A percentile compares a stretch with the other conserved stretches of the same genome.
phyloP scores from a whole-genome alignment of 2,113 vertebrate genomes.

The Oophaga pumilio region DNA sequence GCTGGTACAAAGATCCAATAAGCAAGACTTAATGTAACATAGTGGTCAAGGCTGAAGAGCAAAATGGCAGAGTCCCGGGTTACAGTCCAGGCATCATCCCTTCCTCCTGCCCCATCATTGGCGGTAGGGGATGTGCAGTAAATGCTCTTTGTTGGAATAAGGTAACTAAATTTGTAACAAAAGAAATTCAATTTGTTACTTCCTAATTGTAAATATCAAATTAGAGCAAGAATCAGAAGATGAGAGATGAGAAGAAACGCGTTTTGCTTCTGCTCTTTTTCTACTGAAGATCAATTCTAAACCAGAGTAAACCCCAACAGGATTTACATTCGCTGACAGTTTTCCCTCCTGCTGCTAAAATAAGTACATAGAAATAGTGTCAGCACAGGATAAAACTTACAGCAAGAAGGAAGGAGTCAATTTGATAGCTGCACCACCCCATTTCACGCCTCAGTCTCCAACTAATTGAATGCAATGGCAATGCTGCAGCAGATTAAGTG shows the following conservation, averaged over 20 bases:
- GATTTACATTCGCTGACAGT: conserved; percentile 12
- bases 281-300: neutral
- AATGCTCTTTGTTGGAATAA: no score
- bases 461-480: conserved; percentile 46
- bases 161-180: neutral
- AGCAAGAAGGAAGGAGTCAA: neutral
- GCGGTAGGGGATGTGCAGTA: no score
- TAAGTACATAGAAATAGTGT: conserved; percentile 19
- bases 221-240: neutral
- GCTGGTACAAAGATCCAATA: no score
- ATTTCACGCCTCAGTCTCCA: conserved; percentile 27
- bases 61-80: no score
- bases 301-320: neutral
- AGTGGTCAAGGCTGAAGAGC: no score
- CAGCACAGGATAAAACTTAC: conserved; percentile 28
- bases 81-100: no score
- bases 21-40: no score
- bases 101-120: no score
- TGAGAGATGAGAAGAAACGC: neutral
- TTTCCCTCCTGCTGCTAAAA: conserved; percentile 6
- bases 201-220: neutral
- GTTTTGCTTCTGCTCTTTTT: neutral
- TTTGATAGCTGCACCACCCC: conserved; percentile 12
- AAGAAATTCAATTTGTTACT: neutral
- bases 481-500: conserved; percentile 32